Evolutionary conservation across 2,113 vertebrate genomes (phyloP), one percentile per base, ranked within the genome.

Genomic region (Lates calcarifer): DNA sequence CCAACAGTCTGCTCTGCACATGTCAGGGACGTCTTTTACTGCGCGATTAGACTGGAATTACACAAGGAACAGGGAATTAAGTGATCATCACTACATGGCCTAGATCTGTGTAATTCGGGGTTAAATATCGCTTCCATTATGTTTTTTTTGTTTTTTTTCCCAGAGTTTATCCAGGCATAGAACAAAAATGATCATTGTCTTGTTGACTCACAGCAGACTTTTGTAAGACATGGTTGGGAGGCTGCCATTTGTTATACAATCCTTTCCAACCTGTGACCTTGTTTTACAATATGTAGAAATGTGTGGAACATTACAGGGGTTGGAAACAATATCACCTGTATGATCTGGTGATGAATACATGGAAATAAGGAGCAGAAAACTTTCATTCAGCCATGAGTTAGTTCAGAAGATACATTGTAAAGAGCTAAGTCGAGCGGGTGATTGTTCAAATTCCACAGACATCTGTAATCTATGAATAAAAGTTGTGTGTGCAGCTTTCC

Each of bases 401-500:
- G 65, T 18, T 60, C 53, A 58, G 53, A 10, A 29, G 45, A 53
- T 6, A 33, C 37, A 47, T 31, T 67, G 35, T 47, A 58, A 35
- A 29, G 15, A 61, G 58, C 33, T 37, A 20, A 58, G 31, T 9
- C 29, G 0, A 62, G 56, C 1, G 15, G n/a, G 17, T 28, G 39
- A 77, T 73, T 72, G 71, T 64, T 81, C 20, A 66, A 73, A 84
- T 84, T 84, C 78, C 81, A 72, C 77, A 86, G 73, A 81, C 81
- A 87, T 89, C 76, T 87, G 84, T 70, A 69, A 82, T 79, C 67
- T 79, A 87, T 82, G 76, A 87, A 70, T 73, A 33, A 11, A 79
- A 4, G 39, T 76, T 82, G 63, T 84, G 56, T 84, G 81, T 78
- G 73, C 70, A 89, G 87, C 77, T 87, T 84, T 89, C 39, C 68